Base-by-base conservation (phyloP, 2,113 vertebrate genomes). In the Sula dactylatra region DNA sequence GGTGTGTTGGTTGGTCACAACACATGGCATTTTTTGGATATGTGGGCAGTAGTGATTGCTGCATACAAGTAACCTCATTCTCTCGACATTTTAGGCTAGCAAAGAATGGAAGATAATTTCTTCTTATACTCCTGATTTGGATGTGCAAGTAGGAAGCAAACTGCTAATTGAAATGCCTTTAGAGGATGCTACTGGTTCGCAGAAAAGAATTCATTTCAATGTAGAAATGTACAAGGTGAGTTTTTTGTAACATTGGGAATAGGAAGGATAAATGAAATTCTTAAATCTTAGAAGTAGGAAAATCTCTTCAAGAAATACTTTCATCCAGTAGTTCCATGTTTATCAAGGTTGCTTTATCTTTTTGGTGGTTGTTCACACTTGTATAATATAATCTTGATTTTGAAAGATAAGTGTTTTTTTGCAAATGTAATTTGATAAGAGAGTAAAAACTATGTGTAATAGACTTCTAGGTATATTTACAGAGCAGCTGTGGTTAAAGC, bases 81-180 rank as follows among this genome's bases (percentile, higher is more conserved):
- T 79, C 25, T 58, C 90, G 38, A 16, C 45, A 7, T 86, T 92
- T 93, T 84, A 99, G 98, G 98, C 98, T 90, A 97, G 97, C 84
- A 99, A 98, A 89, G 98, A 99, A 70, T 99, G 98, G 98, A 98
- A 98, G 96, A 97, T 99, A 56, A 98, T 98, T 95, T 98, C 98
- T 72, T 98, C 98, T 40, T 99, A 98, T 19, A 96, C 17, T 42
- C 90, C 97, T 16, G 78, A 82, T 26, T 66, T 10, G 0, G 79
- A 95, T 84, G 93, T 89, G 64, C 94, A 69, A 94, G 83, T 86
- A 71, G 93, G 96, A 83, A 97, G 42, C 55, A 72, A 26, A 47
- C 44, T 97, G 3, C 38, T 98, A 42, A 84, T 97, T 3, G 98
- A 98, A 78, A 84, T 97, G 70, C 86, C 98, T 52, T 90, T 99